Evolutionary conservation across 2,888 invertebrate species (phyloP).

Genomic region (Drosophila incognita): DNA sequence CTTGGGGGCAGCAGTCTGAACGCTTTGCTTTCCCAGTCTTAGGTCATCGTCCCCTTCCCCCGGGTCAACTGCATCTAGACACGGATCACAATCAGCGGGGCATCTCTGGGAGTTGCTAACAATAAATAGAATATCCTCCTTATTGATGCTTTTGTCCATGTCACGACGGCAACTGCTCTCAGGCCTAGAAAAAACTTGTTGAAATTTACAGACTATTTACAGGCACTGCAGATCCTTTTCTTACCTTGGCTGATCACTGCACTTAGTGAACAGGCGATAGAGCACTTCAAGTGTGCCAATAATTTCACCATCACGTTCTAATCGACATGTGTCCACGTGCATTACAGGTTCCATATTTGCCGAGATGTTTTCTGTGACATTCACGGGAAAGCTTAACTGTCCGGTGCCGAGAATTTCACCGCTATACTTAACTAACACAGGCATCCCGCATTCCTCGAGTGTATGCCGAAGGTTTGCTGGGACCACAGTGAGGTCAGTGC

Average conservation of each 20-base stretch:
- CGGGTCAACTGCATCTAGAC: slow-evolving; percentile 19
- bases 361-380: slow-evolving; percentile 52
- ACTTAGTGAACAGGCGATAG: slow-evolving; percentile 65
- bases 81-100: slow-evolving; percentile 48
- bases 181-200: background rate
- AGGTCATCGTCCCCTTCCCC: slow-evolving; percentile 48
- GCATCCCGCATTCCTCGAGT: slow-evolving; percentile 63
- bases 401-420: slow-evolving; percentile 60
- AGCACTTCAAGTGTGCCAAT: slow-evolving; percentile 62
- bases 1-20: slow-evolving; percentile 53
- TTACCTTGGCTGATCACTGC: slow-evolving; percentile 40
- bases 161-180: slow-evolving; percentile 28
- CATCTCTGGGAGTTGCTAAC: slow-evolving; percentile 64
- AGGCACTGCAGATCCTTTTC: background rate
- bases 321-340: slow-evolving; percentile 48
- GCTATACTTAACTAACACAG: slow-evolving; percentile 58
- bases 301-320: slow-evolving; percentile 41
- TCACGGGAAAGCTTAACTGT: slow-evolving; percentile 57
- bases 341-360: slow-evolving; percentile 49
- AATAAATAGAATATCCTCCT: slow-evolving; percentile 74
- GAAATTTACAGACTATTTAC: background rate
- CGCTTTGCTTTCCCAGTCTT: slow-evolving; percentile 73
- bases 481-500: slow-evolving; percentile 55
- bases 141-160: slow-evolving; percentile 67
- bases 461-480: slow-evolving; percentile 55